phyloP scores from a whole-genome alignment of 2,797 vertebrate species.

The Gastrophryne carolinensis region DNA sequence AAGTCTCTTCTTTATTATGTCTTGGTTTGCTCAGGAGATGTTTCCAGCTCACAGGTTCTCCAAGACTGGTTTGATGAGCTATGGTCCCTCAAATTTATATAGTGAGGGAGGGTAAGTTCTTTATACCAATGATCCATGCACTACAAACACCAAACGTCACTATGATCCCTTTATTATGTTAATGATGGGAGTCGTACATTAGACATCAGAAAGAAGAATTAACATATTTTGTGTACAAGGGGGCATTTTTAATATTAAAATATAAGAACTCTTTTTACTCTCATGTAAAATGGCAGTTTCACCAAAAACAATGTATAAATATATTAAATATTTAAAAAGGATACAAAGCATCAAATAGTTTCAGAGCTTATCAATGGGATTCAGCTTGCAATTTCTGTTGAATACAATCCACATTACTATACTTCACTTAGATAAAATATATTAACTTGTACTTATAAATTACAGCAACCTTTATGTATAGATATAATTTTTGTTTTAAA shows the following conservation, averaged over 20 bases:
- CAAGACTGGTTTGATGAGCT: neutral
- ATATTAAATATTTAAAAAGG: no score
- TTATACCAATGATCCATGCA: neutral
- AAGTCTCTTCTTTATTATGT: no score
- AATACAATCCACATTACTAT: no score
- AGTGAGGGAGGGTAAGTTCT: neutral
- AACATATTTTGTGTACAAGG: neutral
- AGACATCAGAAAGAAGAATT: neutral
- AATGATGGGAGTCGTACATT: neutral
- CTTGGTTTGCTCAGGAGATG: neutral
- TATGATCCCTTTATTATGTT: neutral
- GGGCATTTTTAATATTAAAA: neutral
- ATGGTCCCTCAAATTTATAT: conserved; percentile 8
- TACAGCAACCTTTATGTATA: no score
- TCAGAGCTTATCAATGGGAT: no score
- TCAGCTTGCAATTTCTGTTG: no score
- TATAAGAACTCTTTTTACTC: neutral
- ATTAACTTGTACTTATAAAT: no score
- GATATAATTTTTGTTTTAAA: no score
- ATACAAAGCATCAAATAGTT: no score
- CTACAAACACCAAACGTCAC: neutral
- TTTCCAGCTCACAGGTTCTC: neutral
- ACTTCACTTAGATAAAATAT: no score
- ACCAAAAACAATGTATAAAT: neutral
- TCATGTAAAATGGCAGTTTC: neutral